Evolutionary conservation across 2,113 vertebrate genomes (phyloP).

Genomic region (Ophthalmolycus amberensis): DNA sequence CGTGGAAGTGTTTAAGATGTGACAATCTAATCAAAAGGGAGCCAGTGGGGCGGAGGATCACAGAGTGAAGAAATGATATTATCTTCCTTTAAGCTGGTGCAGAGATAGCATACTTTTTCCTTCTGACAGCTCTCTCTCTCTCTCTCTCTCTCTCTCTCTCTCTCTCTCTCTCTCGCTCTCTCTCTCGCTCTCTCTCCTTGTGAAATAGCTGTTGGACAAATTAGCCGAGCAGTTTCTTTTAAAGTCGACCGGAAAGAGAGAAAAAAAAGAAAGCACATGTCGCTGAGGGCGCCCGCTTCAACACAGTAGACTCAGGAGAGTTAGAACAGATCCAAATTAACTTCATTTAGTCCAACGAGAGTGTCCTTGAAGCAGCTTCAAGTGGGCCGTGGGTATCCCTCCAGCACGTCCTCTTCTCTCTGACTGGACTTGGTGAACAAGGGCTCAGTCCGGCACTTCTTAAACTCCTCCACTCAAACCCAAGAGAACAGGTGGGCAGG

Average conservation of each 20-base stretch:
- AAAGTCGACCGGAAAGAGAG: conserved; percentile 59
- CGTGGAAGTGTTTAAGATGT: conserved; percentile 67
- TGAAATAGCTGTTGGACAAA: conserved; percentile 83
- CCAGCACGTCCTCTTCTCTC: conserved; percentile 65
- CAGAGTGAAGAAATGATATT: conserved; percentile 73
- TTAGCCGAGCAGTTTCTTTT: conserved; percentile 78
- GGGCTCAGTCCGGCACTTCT: conserved; percentile 53
- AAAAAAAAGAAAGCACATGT: conserved; percentile 47
- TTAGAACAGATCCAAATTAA: conserved; percentile 82
- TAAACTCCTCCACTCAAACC: conserved; percentile 39
- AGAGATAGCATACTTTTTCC: conserved; percentile 67
- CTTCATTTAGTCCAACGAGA: conserved; percentile 83
- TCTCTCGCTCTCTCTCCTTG: conserved; percentile 76
- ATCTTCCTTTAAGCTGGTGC: conserved; percentile 74
- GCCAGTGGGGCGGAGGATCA: conserved; percentile 68
- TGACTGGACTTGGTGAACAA: conserved; percentile 62
- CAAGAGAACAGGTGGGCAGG: conserved; percentile 33
- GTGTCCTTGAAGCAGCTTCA: conserved; percentile 83
- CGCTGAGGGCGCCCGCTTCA: conserved; percentile 76
- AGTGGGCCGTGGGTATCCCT: conserved; percentile 78
- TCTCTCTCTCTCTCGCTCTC: conserved; percentile 75
- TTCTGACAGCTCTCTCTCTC: conserved; percentile 76
- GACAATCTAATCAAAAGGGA: conserved; percentile 77
- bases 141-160: conserved; percentile 76
- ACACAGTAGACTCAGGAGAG: conserved; percentile 77